These are phyloP conservation scores for Noctua fimbriata DNA, from an alignment of 2,888 invertebrate species.

Conservation along the genomic window DNA sequence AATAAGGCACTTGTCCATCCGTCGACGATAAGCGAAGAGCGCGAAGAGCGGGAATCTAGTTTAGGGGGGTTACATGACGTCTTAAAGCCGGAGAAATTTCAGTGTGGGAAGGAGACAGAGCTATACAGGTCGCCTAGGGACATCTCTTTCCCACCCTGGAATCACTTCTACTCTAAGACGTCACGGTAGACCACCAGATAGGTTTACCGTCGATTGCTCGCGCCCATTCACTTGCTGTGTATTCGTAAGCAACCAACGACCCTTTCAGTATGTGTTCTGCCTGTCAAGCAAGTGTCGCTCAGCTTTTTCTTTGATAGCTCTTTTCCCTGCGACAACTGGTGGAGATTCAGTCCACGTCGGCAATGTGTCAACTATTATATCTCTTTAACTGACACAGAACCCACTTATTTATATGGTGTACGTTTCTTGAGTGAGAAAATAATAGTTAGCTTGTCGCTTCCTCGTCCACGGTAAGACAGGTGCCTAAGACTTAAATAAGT, in stretches of 20 bases:
- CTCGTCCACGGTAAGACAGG: neutral
- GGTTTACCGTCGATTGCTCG: neutral
- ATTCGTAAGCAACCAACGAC: neutral
- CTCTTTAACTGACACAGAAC: neutral
- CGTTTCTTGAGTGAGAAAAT: neutral
- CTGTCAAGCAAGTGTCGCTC: neutral
- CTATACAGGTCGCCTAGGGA: too few relatives aligned
- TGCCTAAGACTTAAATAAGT: neutral
- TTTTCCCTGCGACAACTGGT: neutral
- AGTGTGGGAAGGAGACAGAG: too few relatives aligned
- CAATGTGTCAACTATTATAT: neutral
- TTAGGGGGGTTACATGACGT: neutral
- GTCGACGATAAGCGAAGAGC: neutral
- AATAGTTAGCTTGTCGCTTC: neutral
- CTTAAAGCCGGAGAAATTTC: too few relatives aligned
- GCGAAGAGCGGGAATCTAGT: neutral
- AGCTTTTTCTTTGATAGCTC: neutral
- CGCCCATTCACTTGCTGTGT: neutral
- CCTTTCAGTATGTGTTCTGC: neutral
- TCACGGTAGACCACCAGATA: too few relatives aligned
- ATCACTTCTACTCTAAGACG: too few relatives aligned
- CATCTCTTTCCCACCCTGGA: too few relatives aligned
- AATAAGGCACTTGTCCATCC: neutral
- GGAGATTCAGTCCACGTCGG: neutral
- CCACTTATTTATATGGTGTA: neutral